These are phyloP conservation scores for Lordiphosa andalusiaca DNA, from an alignment of 2,888 invertebrate genomes.

Conservation along the genomic window DNA sequence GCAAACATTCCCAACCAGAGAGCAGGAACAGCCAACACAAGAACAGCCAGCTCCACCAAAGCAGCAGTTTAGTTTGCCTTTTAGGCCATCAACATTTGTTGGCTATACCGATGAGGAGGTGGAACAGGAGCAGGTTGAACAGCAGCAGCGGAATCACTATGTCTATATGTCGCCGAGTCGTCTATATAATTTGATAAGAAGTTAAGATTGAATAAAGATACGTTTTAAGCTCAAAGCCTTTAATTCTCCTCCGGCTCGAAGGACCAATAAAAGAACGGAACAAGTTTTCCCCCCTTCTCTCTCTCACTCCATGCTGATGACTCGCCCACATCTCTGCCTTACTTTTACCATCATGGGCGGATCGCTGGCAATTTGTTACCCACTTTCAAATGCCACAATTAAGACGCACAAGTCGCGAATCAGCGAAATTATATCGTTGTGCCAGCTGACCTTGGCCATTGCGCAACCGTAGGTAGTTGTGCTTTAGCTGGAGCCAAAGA, in stretches of 20 bases:
- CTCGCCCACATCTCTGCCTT: background rate
- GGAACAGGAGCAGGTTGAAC: conserved; percentile 4
- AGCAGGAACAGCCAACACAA: background rate
- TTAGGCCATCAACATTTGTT: conserved; percentile 65
- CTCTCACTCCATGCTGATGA: too few relatives aligned
- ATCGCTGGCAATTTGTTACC: conserved; percentile 4
- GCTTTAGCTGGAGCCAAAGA: conserved; percentile 1
- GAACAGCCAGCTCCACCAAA: conserved; percentile 18
- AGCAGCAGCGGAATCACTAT: conserved; percentile 4
- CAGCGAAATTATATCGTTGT: conserved; percentile 38
- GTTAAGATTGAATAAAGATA: conserved; percentile 15
- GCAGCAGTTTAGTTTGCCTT: conserved; percentile 49
- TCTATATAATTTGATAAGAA: conserved; percentile 48
- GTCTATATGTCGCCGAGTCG: conserved; percentile 50
- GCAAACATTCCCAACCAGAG: conserved; percentile 43
- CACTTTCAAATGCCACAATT: conserved; percentile 42
- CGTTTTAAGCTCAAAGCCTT: background rate
- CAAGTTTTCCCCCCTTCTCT: background rate
- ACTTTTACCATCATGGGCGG: conserved; percentile 5
- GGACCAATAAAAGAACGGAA: too few relatives aligned
- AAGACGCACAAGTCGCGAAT: conserved; percentile 40
- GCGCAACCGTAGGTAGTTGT: conserved; percentile 2
- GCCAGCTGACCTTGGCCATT: conserved; percentile 31
- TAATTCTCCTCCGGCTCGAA: too few relatives aligned
- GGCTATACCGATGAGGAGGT: conserved; percentile 51